Base-by-base conservation (phyloP, 2,888 invertebrate genomes). In the Ptychoptera albimana region DNA sequence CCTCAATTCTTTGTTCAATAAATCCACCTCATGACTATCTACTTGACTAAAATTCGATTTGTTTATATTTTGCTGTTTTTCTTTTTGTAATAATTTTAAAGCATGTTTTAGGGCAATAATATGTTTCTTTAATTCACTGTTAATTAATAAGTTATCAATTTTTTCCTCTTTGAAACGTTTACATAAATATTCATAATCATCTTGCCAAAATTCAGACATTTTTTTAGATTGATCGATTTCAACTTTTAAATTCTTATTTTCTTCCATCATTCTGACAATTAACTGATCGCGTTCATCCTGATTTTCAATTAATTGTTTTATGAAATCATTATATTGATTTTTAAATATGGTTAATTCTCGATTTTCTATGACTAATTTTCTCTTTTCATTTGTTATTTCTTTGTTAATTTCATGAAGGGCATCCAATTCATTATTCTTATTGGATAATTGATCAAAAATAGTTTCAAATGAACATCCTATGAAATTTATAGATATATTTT, bases 121-220 rank as follows among this genome's bases (percentile, higher is more conserved):
- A 45, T 60, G 54, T 3, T 45, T 51, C 30, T 54, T 52, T 0
- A 61, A 44, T 0, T 52, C 51, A 0, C 57, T 53, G 9, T 56
- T 54, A 6, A 56, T 45, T 13, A 54, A 49, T 23, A 61, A 57
- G 23, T 55, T 56, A 2, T 52, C 52, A 30, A 58, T 46, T 44
- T 63, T 59, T 9, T 51, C 52, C 1, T 50, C 48, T 42, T 59
- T 60, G 1, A 48, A 38, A 10, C 54, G 51, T 1, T 50, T 54
- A 3, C 61, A 46, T 37, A 53, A 46, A 23, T 54, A 45, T 45
- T 66, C 63, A 36, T 57, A 63, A 14, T 65, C 65, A 39, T 54
- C 53, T 12, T 57, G 57, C 48, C 65, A 55, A 39, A 56, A 63
- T 4, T 51, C 52, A 42, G 56, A 61, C 37, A 58, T 54, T 29